These are phyloP conservation scores for Lamprotornis superbus DNA, from an alignment of 2,113 vertebrate species.

Conservation along the genomic window DNA sequence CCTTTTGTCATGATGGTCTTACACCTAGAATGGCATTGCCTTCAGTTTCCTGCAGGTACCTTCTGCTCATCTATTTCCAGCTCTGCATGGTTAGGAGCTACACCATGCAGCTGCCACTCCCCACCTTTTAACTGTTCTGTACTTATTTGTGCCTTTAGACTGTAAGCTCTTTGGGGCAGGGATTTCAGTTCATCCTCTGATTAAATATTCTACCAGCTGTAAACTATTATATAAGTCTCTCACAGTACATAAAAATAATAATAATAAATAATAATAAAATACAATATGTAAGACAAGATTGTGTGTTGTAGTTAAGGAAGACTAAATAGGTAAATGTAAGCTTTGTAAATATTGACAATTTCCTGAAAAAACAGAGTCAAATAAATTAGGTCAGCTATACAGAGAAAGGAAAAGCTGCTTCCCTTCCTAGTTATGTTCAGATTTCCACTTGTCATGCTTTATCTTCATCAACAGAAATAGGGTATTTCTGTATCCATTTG, in stretches of 20 bases:
- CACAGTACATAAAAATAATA: not conserved
- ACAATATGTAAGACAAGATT: conserved; percentile 35
- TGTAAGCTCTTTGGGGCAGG: conserved; percentile 67
- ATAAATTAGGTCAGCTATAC: not conserved
- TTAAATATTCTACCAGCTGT: conserved; percentile 33
- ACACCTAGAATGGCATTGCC: not conserved
- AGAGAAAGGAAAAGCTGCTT: not conserved
- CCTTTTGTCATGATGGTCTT: not conserved
- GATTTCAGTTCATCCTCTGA: not conserved
- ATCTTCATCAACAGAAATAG: not conserved
- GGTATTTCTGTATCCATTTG: not conserved
- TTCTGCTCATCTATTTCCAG: not conserved
- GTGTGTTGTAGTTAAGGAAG: conserved; percentile 53
- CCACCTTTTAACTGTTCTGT: not conserved
- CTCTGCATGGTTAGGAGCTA: not conserved
- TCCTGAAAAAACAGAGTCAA: not conserved
- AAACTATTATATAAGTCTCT: conserved; percentile 44
- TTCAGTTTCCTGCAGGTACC: not conserved
- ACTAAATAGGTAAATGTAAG: not conserved
- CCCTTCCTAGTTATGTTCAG: not conserved
- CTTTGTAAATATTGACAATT: not conserved
- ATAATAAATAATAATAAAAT: conserved; percentile 52
- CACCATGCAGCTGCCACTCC: not conserved
- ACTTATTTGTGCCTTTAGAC: conserved; percentile 45
- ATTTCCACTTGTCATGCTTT: not conserved